Conservation (phyloP, 2,113 vertebrate genomes). For the Ranitomeya variabilis region DNA sequence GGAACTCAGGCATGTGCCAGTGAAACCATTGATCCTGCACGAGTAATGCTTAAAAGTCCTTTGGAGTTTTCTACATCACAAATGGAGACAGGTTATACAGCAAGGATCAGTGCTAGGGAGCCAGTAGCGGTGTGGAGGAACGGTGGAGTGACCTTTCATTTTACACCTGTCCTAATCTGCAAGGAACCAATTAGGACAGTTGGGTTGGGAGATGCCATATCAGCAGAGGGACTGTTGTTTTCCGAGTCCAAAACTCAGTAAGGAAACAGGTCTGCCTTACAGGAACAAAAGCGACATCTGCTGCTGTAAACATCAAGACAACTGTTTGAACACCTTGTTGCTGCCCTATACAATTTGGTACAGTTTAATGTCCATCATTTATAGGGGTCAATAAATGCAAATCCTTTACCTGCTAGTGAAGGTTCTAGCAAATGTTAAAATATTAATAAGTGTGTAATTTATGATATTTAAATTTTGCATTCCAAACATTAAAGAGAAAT, state of each 20-base stretch:
- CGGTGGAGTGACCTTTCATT: conserved; percentile 85
- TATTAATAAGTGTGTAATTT: not conserved
- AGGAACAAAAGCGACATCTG: not conserved
- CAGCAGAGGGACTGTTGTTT: conserved; percentile 91
- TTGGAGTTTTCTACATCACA: conserved; percentile 82
- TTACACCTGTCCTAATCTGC: conserved; percentile 91
- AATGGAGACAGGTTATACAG: conserved; percentile 66
- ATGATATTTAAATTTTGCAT: not conserved
- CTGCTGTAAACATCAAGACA: not conserved
- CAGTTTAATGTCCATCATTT: not conserved
- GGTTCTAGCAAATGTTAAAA: not conserved
- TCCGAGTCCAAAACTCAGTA: conserved; percentile 74
- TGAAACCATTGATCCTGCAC: conserved; percentile 73
- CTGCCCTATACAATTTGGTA: not conserved
- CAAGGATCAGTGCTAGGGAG: conserved; percentile 76
- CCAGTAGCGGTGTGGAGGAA: conserved; percentile 84
- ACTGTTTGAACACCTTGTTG: not conserved
- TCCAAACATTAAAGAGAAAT: not conserved
- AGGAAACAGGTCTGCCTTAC: not conserved
- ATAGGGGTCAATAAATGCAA: not conserved
- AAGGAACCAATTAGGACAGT: conserved; percentile 90
- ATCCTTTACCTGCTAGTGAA: not conserved
- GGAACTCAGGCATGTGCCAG: conserved; percentile 89
- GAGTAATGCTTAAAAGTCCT: conserved; percentile 83
- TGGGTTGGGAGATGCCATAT: conserved; percentile 94